Evolutionary conservation across 2,888 invertebrate species (phyloP).

Genomic region (Idaea dimidiata): DNA sequence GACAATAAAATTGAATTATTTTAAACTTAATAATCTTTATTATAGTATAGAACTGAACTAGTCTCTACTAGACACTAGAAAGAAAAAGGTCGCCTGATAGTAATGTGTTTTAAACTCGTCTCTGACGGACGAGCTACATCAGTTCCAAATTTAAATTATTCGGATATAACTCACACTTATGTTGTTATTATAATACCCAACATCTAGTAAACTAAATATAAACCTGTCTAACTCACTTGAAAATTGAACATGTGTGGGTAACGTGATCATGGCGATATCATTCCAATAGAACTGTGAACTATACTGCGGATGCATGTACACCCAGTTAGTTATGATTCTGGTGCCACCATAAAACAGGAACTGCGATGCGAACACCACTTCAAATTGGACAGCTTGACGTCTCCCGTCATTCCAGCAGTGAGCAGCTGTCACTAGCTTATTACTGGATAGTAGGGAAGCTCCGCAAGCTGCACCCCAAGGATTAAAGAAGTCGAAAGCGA

Average conservation of each 20-base stretch:
- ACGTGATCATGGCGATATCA: slow-evolving; percentile 53
- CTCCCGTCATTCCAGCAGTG: slow-evolving; percentile 57
- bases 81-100: no score
- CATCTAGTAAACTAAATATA: no score
- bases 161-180: no score
- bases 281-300: slow-evolving; percentile 32
- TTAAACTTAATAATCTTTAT: no score
- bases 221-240: background rate
- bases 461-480: slow-evolving; percentile 52
- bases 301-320: slow-evolving; percentile 49
- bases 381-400: slow-evolving; percentile 43
- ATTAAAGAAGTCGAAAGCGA: slow-evolving; percentile 34
- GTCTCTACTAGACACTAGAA: no score
- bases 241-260: slow-evolving; percentile 35
- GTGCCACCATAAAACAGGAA: slow-evolving; percentile 49
- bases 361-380: slow-evolving; percentile 50
- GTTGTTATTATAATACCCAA: no score
- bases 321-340: slow-evolving; percentile 40
- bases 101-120: no score
- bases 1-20: no score
- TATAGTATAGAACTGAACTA: no score
- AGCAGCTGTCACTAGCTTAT: slow-evolving; percentile 54
- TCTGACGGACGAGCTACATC: no score
- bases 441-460: slow-evolving; percentile 40
- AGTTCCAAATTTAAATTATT: no score